Percentiles rank a stretch among this genome's conserved stretches.
These are phyloP conservation scores for Melopsittacus undulatus DNA, from an alignment of 2,797 vertebrate genomes.

Conservation along the genomic window DNA sequence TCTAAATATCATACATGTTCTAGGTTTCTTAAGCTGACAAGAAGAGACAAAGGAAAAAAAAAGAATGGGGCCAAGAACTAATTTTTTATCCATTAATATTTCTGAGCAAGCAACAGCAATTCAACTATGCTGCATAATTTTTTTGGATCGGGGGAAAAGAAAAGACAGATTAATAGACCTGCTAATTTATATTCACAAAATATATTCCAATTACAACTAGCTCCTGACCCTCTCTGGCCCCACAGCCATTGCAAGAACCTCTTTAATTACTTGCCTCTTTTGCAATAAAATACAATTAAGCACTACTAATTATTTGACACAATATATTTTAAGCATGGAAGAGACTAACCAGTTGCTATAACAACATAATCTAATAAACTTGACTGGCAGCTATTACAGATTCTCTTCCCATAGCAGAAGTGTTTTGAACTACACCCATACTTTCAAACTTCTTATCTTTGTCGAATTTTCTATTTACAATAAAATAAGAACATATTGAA, in stretches of 20 bases:
- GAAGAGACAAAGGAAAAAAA: neutral
- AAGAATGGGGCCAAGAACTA: neutral
- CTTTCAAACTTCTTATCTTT: neutral
- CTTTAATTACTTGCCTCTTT: conserved; percentile 41
- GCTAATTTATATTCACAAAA: conserved; percentile 5
- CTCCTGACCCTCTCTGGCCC: conserved; percentile 30
- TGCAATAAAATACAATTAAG: conserved; percentile 47
- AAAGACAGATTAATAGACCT: neutral
- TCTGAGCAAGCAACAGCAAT: neutral
- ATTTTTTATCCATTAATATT: neutral
- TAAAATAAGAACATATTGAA: neutral
- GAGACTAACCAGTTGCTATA: conserved; percentile 15
- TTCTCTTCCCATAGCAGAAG: neutral
- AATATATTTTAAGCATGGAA: neutral
- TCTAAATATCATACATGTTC: neutral
- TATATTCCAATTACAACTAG: conserved; percentile 28
- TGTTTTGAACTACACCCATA: neutral
- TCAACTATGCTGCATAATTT: neutral
- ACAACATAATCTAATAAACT: conserved; percentile 10
- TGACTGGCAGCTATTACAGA: neutral
- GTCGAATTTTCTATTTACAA: neutral
- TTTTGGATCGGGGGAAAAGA: neutral
- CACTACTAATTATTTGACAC: conserved; percentile 24
- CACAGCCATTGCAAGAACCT: neutral
- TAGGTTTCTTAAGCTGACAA: neutral